Conservation (phyloP, 2,113 vertebrate species). For the Pterocles orientalis region DNA sequence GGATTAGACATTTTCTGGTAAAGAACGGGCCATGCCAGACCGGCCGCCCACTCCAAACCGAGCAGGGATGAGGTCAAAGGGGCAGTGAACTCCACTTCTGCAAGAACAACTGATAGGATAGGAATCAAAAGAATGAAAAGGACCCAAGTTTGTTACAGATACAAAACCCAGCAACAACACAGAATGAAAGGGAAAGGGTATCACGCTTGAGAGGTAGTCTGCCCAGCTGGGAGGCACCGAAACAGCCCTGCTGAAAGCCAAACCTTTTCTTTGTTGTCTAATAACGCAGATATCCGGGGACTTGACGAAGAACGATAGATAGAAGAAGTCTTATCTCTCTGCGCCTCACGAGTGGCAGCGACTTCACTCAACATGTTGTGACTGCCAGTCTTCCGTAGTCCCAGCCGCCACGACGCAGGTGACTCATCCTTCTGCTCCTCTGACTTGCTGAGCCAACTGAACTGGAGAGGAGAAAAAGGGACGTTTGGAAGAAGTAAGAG, state of each 20-base stretch:
- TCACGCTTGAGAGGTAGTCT: not conserved
- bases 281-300: conserved; percentile 74
- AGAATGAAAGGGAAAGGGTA: not conserved
- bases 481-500: not conserved
- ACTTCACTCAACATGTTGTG: conserved; percentile 74
- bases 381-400: conserved; percentile 80
- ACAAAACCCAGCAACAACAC: not conserved
- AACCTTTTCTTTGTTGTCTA: conserved; percentile 80
- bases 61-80: not conserved
- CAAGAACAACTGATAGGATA: not conserved
- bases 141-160: fast-evolving
- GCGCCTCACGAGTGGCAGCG: conserved; percentile 47
- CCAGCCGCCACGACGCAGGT: conserved; percentile 76
- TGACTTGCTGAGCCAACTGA: conserved; percentile 68
- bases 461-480: conserved; percentile 17
- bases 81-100: not conserved
- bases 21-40: not conserved
- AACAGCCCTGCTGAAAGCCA: not conserved
- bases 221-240: not conserved
- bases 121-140: not conserved
- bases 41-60: not conserved
- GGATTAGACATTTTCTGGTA: not conserved
- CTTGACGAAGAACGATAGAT: conserved; percentile 77
- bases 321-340: conserved; percentile 55
- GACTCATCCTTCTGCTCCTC: conserved; percentile 80